phyloP scores from a whole-genome alignment of 1,140 invertebrate species.

The Drosophila carrolli region DNA sequence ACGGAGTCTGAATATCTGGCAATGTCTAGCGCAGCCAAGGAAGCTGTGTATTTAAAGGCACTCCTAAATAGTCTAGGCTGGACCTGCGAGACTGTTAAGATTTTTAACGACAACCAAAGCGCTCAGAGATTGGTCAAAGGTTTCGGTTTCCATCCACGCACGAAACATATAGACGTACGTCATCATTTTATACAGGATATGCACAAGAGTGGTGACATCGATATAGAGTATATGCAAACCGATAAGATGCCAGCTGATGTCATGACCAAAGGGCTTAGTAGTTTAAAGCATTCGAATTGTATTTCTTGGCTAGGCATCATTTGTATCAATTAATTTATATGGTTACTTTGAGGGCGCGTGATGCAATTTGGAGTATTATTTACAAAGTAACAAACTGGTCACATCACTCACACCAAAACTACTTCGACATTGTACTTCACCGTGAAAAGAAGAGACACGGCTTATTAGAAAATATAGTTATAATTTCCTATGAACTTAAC shows the following conservation, averaged over 20 bases:
- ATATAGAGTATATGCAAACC: not conserved
- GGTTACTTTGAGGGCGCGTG: no score
- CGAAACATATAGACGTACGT: not conserved
- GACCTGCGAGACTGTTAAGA: not conserved
- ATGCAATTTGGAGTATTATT: no score
- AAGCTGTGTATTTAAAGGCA: not conserved
- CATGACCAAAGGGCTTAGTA: no score
- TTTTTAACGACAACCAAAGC: not conserved
- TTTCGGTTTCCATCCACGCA: not conserved
- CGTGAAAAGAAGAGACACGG: no score
- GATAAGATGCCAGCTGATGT: not conserved
- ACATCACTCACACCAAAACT: no score
- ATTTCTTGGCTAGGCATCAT: no score
- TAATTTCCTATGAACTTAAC: no score
- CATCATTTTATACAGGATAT: not conserved
- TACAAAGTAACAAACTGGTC: no score
- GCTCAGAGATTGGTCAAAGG: not conserved
- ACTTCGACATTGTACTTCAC: no score
- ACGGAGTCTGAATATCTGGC: not conserved
- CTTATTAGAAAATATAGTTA: no score
- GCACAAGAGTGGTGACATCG: not conserved
- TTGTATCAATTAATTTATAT: no score
- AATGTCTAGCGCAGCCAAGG: not conserved
- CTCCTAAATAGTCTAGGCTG: not conserved
- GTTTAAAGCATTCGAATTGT: no score